These are phyloP conservation scores for Marmota monax DNA, from an alignment of 2,113 vertebrate species.

Conservation along the genomic window DNA sequence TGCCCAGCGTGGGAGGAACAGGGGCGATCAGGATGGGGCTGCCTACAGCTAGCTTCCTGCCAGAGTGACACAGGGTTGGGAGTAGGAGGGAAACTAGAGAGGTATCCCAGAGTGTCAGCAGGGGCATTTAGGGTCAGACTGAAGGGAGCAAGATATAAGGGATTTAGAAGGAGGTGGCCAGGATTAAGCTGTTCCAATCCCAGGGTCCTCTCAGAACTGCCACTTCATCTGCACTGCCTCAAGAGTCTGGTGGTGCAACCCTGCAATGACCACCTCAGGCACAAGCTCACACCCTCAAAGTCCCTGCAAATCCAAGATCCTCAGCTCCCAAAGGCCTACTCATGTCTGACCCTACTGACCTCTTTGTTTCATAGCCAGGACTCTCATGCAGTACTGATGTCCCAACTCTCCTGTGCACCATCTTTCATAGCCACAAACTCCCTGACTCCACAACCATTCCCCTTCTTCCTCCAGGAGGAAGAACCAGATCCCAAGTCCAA, in stretches of 20 bases:
- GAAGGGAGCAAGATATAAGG: constrained; percentile 21
- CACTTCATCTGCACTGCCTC: not conserved
- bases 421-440: constrained; percentile 39
- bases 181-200: not conserved
- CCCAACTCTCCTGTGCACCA: not conserved
- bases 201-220: not conserved
- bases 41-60: constrained; percentile 80
- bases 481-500: not conserved
- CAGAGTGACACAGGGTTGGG: constrained; percentile 60
- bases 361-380: not conserved
- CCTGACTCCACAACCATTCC: not conserved
- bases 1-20: constrained; percentile 67
- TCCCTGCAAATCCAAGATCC: constrained; percentile 32
- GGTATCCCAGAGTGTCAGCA: constrained; percentile 43
- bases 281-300: not conserved
- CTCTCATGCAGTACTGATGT: not conserved
- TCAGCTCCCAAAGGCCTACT: not conserved
- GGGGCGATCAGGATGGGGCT: constrained; percentile 70
- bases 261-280: not conserved
- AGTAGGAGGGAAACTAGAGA: constrained; percentile 62
- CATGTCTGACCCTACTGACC: constrained; percentile 56
- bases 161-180: not conserved
- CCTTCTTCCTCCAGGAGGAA: not conserved
- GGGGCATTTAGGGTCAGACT: constrained; percentile 40
- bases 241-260: not conserved